Conservation (phyloP, 2,113 vertebrate genomes). For the Apodemus sylvaticus region DNA sequence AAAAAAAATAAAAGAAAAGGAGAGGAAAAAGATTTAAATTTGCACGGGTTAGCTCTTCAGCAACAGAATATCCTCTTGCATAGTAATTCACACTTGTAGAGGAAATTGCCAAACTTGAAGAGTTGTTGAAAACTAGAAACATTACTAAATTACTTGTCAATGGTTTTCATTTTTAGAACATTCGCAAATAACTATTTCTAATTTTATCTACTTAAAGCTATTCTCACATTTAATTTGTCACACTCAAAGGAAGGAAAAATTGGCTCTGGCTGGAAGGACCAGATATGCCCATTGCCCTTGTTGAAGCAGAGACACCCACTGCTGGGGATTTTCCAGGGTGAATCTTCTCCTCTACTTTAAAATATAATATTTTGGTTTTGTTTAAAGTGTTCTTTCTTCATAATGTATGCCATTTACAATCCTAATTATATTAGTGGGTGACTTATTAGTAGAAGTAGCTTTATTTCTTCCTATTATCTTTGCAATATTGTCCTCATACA, state of each 20-base stretch:
- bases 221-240: background rate
- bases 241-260: background rate
- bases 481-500: background rate
- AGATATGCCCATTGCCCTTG: background rate
- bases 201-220: conserved; percentile 4
- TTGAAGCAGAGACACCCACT: background rate
- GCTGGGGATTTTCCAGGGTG: background rate
- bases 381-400: background rate
- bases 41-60: background rate
- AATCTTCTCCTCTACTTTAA: background rate
- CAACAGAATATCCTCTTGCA: background rate
- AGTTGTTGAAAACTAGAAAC: background rate
- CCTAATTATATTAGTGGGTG: background rate
- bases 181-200: background rate
- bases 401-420: background rate
- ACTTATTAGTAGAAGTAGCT: background rate
- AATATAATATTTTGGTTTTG: background rate
- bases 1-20: no score
- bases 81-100: background rate
- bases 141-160: conserved; percentile 31
- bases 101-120: conserved; percentile 2
- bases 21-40: background rate
- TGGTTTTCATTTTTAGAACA: conserved; percentile 12
- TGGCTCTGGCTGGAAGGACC: background rate
- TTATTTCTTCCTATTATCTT: background rate